phyloP scores from a whole-genome alignment of 2,113 vertebrate species.

The Natator depressus region DNA sequence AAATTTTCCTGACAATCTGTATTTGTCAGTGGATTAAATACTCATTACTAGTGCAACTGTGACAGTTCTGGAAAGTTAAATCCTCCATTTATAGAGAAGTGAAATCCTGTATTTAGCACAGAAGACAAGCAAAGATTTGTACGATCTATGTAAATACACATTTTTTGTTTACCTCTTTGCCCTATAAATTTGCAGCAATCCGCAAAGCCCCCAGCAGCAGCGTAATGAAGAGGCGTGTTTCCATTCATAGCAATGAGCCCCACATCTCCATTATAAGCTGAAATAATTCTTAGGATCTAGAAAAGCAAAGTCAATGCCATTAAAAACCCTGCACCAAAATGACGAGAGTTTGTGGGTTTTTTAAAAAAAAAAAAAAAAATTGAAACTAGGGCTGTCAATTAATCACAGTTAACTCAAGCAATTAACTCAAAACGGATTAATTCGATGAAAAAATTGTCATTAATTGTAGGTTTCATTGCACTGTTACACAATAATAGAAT shows the following conservation, averaged over 20 bases:
- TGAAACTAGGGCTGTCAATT: no score
- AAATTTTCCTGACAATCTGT: background rate
- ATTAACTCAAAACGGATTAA: no score
- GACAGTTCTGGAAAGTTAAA: background rate
- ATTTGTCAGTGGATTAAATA: background rate
- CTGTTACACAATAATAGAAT: no score
- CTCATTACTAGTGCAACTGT: background rate
- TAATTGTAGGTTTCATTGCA: no score
- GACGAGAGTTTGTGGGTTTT: background rate
- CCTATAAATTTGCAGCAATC: slow-evolving; percentile 93
- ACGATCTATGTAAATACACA: background rate
- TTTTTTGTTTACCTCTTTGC: slow-evolving; percentile 88
- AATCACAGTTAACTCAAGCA: no score
- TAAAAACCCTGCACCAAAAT: background rate
- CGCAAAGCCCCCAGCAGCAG: slow-evolving; percentile 85
- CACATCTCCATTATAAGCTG: slow-evolving; percentile 87
- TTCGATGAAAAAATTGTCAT: no score
- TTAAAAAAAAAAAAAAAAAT: no score
- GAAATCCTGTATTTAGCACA: background rate
- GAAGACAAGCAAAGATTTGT: background rate
- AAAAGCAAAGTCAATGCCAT: slow-evolving; percentile 30
- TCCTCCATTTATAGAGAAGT: background rate
- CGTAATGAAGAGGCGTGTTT: slow-evolving; percentile 90
- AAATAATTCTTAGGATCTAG: slow-evolving; percentile 81
- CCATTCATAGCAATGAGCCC: slow-evolving; percentile 81